Percentiles rank a stretch among this genome's conserved stretches.
phyloP scores from a whole-genome alignment of 2,888 invertebrate species.

The Tenthredo distinguenda region DNA sequence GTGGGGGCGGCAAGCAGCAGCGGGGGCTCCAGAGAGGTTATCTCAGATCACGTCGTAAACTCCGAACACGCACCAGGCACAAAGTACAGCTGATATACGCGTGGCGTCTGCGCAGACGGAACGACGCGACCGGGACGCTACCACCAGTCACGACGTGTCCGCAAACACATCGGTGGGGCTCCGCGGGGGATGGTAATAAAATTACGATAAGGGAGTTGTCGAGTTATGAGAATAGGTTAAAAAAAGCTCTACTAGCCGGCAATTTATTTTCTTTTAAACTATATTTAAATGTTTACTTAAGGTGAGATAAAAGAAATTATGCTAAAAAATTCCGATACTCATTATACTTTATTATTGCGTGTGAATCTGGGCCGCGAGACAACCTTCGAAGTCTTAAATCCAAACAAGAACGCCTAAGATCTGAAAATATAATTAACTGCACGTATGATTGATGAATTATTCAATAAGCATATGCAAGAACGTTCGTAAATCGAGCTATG shows the following conservation, averaged over 20 bases:
- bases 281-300: background rate
- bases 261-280: background rate
- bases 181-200: background rate
- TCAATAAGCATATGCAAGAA: background rate
- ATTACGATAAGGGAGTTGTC: background rate
- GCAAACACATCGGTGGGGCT: background rate
- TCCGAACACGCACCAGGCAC: conserved; percentile 66
- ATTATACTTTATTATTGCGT: background rate
- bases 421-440: background rate
- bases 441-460: background rate
- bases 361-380: background rate
- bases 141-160: background rate
- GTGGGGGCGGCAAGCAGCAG: conserved; percentile 52
- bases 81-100: conserved; percentile 75
- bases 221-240: background rate
- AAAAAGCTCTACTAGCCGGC: background rate
- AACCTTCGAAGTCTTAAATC: background rate
- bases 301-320: background rate
- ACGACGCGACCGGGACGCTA: background rate
- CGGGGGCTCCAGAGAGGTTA: conserved; percentile 69
- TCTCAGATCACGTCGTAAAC: conserved; percentile 58
- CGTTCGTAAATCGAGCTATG: background rate
- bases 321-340: background rate
- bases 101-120: conserved; percentile 60
- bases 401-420: background rate